phyloP scores from a whole-genome alignment of 2,113 vertebrate species.

The Aegotheles bennettii region DNA sequence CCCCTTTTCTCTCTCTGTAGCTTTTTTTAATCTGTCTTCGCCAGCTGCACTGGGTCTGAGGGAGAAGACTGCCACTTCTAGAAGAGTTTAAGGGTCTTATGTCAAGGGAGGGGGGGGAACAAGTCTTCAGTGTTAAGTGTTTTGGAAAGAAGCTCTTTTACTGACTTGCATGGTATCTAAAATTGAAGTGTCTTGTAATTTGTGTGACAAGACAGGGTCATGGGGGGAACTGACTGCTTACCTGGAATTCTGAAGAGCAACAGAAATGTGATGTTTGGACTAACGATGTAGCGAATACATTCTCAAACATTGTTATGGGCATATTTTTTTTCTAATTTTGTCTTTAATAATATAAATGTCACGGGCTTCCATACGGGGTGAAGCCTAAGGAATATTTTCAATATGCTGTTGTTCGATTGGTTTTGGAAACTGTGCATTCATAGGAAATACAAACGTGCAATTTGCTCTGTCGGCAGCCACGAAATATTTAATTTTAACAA shows the following conservation, averaged over 20 bases:
- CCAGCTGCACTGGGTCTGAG: slow-evolving; percentile 84
- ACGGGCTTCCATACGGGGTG: not conserved
- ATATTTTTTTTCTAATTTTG: slow-evolving; percentile 49
- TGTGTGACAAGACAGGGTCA: slow-evolving; percentile 62
- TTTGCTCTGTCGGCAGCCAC: slow-evolving; percentile 25
- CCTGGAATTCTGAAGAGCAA: slow-evolving; percentile 29
- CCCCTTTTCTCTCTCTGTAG: slow-evolving; percentile 80
- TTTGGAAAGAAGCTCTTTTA: slow-evolving; percentile 69
- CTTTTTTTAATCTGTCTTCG: slow-evolving; percentile 98
- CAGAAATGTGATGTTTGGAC: slow-evolving; percentile 41
- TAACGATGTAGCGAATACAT: slow-evolving; percentile 36
- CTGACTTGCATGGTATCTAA: slow-evolving; percentile 75
- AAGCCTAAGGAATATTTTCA: slow-evolving; percentile 24
- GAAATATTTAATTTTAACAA: slow-evolving; percentile 50
- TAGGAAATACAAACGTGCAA: not conserved
- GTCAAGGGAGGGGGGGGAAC: slow-evolving; percentile 63
- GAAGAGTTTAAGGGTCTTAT: slow-evolving; percentile 84
- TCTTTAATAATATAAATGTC: slow-evolving; percentile 54
- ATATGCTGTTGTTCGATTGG: not conserved
- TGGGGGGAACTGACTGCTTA: not conserved
- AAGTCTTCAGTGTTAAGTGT: slow-evolving; percentile 68
- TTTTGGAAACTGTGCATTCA: not conserved
- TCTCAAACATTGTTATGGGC: slow-evolving; percentile 25
- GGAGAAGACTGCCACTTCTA: slow-evolving; percentile 90
- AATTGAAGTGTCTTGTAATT: slow-evolving; percentile 67